phyloP scores from a whole-genome alignment of 2,113 vertebrate genomes.

The Caloenas nicobarica region DNA sequence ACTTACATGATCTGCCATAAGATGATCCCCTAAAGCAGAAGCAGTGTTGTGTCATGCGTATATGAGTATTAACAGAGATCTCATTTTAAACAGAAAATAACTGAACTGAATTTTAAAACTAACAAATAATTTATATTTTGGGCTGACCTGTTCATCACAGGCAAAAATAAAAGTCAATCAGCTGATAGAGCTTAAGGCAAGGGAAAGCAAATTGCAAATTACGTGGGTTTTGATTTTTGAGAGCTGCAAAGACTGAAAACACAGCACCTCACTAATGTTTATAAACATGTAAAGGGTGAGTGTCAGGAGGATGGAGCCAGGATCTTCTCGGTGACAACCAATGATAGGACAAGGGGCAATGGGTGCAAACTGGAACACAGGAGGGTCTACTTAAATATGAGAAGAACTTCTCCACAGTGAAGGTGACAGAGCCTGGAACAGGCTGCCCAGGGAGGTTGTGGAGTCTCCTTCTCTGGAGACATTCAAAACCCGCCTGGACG shows the following conservation, averaged over 20 bases:
- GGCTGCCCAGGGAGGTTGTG: no score
- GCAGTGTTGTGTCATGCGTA: accelerated
- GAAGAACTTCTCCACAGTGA: no score
- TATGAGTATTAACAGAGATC: accelerated
- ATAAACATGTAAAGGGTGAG: no score
- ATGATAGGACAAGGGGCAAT: no score
- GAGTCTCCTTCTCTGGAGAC: no score
- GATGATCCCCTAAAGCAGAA: neutral
- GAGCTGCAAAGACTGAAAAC: neutral
- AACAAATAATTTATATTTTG: neutral
- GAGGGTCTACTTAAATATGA: no score
- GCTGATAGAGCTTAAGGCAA: neutral
- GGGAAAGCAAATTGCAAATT: neutral
- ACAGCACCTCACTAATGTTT: neutral
- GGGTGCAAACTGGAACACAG: no score
- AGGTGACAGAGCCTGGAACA: no score
- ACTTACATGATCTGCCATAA: neutral
- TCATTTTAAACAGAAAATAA: neutral
- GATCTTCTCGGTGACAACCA: no score
- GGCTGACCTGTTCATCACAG: neutral
- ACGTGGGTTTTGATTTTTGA: neutral
- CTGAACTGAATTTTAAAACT: neutral
- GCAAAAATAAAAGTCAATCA: neutral
- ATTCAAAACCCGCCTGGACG: no score
- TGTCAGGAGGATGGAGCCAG: no score